Conservation (phyloP, 23 tunicate genomes). For the Oikopleura dioica region DNA sequence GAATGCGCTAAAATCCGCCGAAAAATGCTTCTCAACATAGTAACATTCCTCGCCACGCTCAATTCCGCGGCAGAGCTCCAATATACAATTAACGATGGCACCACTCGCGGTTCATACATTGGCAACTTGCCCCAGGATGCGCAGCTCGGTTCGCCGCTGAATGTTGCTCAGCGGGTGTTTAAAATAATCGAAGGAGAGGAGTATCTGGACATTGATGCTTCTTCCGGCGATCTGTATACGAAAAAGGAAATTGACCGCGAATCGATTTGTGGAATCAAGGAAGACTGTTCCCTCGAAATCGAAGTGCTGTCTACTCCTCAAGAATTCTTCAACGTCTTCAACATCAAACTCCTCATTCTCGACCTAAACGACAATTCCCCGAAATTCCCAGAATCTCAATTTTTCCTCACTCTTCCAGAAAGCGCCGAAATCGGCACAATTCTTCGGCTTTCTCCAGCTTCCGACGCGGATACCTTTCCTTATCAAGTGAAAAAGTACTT, state of each 20-base stretch:
- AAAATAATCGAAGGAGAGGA: background rate
- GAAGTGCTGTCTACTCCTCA: background rate
- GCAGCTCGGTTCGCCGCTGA: background rate
- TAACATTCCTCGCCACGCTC: too few relatives aligned
- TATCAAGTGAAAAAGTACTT: background rate
- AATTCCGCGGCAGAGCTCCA: too few relatives aligned
- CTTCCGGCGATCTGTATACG: background rate
- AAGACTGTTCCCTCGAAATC: background rate
- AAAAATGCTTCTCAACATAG: too few relatives aligned
- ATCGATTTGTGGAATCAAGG: background rate
- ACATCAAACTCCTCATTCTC: background rate
- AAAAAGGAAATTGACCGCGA: background rate
- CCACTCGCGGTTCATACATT: background rate
- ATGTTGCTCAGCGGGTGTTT: background rate
- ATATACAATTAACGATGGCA: background rate
- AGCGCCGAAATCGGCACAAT: background rate
- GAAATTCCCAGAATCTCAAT: background rate
- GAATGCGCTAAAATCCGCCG: too few relatives aligned
- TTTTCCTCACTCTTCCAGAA: background rate
- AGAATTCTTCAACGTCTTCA: background rate
- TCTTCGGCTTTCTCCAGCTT: background rate
- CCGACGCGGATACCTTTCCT: background rate
- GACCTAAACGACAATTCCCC: slow-evolving; percentile 1
- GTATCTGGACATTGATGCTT: background rate
- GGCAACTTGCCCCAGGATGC: slow-evolving; percentile 12